A percentile compares a stretch with the other conserved stretches of the same genome.
These are phyloP conservation scores for Valencia hispanica DNA, from an alignment of 2,797 vertebrate species.

Conservation along the genomic window DNA sequence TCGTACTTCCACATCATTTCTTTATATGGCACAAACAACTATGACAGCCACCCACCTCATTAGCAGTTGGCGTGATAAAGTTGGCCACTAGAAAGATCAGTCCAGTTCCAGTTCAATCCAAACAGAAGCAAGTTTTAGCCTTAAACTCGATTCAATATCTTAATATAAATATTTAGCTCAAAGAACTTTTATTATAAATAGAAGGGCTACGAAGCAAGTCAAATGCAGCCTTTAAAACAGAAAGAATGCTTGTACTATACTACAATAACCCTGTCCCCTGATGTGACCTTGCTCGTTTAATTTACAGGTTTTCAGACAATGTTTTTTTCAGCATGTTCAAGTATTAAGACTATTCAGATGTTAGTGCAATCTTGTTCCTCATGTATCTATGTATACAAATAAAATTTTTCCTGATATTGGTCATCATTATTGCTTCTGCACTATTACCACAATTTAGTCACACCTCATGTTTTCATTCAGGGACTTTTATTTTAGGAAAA, in stretches of 20 bases:
- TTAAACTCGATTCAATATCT: slow-evolving; percentile 10
- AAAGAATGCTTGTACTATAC: slow-evolving; percentile 6
- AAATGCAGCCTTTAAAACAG: slow-evolving; percentile 12
- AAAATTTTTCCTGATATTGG: slow-evolving; percentile 29
- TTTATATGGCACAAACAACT: slow-evolving; percentile 26
- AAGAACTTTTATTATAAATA: not conserved
- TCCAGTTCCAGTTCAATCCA: slow-evolving; percentile 20
- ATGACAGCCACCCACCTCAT: not conserved
- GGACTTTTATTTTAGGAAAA: slow-evolving; percentile 8
- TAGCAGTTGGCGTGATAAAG: slow-evolving; percentile 15
- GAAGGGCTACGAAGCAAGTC: not conserved
- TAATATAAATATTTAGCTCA: slow-evolving; percentile 4
- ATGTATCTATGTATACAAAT: slow-evolving; percentile 39
- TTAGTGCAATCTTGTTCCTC: slow-evolving; percentile 38
- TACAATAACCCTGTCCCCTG: slow-evolving; percentile 6
- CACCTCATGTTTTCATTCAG: slow-evolving; percentile 21
- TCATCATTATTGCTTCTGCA: slow-evolving; percentile 67
- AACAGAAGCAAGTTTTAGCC: slow-evolving; percentile 16
- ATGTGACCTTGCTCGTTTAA: slow-evolving; percentile 12
- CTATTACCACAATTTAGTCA: slow-evolving; percentile 43
- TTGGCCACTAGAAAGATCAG: slow-evolving; percentile 12
- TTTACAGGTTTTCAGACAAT: slow-evolving; percentile 27
- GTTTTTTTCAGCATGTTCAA: slow-evolving; percentile 18
- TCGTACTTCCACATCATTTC: not conserved
- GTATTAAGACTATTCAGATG: slow-evolving; percentile 29